Evolutionary conservation across 2,113 vertebrate genomes (phyloP).

Genomic region (Recurvirostra avosetta): DNA sequence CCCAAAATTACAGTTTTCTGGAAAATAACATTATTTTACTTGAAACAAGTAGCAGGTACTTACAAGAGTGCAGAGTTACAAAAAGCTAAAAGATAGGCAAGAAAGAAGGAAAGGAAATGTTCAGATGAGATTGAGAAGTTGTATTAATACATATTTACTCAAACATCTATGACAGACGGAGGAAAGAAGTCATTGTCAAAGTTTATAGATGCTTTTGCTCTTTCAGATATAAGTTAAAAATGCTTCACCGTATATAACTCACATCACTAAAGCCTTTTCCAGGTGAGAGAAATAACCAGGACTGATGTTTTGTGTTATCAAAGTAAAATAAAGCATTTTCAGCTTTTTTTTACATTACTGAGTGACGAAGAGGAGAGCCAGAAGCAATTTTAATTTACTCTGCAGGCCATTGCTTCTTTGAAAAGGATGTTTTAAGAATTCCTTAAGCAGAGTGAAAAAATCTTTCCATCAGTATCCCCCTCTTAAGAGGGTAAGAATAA

Average conservation of each 20-base stretch:
- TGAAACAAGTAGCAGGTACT: not conserved
- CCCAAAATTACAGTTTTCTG: not conserved
- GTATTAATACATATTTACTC: not conserved
- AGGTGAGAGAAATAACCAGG: not conserved
- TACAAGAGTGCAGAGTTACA: not conserved
- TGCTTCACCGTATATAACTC: not conserved
- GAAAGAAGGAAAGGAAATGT: not conserved
- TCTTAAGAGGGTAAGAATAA: not conserved
- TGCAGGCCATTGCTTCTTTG: not conserved
- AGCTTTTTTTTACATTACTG: not conserved
- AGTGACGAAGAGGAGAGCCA: not conserved
- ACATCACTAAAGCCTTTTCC: not conserved
- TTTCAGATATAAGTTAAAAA: not conserved
- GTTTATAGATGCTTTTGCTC: not conserved
- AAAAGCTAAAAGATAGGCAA: not conserved
- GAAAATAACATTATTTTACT: not conserved
- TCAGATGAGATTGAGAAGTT: not conserved
- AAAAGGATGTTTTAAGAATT: not conserved
- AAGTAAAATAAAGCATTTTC: not conserved
- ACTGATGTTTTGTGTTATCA: not conserved
- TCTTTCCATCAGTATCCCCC: not conserved
- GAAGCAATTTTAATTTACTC: not conserved
- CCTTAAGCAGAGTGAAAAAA: not conserved
- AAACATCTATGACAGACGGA: not conserved
- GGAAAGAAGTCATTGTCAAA: not conserved